These are phyloP conservation scores for Dicrostonyx torquatus DNA, from an alignment of 2,797 vertebrate genomes.

Conservation along the genomic window DNA sequence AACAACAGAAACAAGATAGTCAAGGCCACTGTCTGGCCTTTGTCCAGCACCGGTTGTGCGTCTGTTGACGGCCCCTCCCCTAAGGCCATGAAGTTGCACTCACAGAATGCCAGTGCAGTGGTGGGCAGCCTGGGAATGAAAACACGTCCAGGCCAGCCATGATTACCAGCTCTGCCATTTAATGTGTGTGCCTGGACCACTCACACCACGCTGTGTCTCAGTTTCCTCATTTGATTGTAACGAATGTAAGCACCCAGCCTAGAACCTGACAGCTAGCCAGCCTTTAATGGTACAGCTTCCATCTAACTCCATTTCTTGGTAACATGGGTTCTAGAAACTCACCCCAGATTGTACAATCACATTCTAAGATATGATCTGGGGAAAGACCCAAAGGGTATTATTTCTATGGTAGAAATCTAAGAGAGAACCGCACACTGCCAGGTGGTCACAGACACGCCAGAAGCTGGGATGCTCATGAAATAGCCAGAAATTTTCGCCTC, in stretches of 20 bases:
- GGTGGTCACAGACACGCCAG: slow-evolving; percentile 42
- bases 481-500: slow-evolving; percentile 53
- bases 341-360: background rate
- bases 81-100: background rate
- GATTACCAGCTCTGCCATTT: background rate
- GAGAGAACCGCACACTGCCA: slow-evolving; percentile 14
- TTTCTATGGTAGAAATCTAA: background rate
- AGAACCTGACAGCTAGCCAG: background rate
- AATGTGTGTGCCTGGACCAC: background rate
- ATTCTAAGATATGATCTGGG: background rate
- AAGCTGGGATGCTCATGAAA: background rate
- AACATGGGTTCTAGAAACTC: background rate
- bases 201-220: background rate
- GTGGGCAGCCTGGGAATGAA: background rate
- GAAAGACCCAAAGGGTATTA: background rate
- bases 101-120: background rate
- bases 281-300: background rate
- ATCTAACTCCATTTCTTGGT: background rate
- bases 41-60: background rate
- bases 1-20: background rate
- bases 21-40: background rate
- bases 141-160: background rate
- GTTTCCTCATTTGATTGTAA: background rate
- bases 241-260: background rate
- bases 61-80: background rate